phyloP scores from a whole-genome alignment of 2,888 invertebrate genomes.

The Ormia ochracea region DNA sequence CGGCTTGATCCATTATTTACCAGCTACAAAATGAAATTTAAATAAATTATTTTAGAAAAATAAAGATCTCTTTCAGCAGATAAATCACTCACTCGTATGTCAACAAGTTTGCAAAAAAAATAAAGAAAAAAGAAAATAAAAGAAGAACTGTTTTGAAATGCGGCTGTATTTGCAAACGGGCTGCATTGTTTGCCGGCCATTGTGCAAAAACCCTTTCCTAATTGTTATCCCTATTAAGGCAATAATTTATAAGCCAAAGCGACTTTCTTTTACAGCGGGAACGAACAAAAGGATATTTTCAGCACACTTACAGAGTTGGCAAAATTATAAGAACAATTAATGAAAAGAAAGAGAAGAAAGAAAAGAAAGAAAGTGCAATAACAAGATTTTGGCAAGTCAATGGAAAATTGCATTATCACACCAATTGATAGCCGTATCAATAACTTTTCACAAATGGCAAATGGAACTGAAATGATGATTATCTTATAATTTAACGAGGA shows the following conservation, averaged over 20 bases:
- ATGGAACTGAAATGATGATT: slow-evolving; percentile 20
- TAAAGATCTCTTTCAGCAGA: slow-evolving; percentile 44
- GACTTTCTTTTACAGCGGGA: slow-evolving; percentile 20
- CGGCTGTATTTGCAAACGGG: slow-evolving; percentile 57
- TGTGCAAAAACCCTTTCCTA: slow-evolving; percentile 46
- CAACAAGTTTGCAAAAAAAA: background rate
- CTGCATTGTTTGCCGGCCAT: slow-evolving; percentile 30
- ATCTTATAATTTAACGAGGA: slow-evolving; percentile 13
- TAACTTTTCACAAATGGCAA: slow-evolving; percentile 28
- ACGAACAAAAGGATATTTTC: slow-evolving; percentile 53
- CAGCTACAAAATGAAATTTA: slow-evolving; percentile 11
- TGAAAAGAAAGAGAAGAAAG: background rate
- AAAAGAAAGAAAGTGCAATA: background rate
- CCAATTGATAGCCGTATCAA: slow-evolving; percentile 51
- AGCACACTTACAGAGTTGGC: slow-evolving; percentile 54
- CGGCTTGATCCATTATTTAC: slow-evolving; percentile 44
- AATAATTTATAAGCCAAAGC: slow-evolving; percentile 35
- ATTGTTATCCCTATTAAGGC: slow-evolving; percentile 36
- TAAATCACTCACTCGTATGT: slow-evolving; percentile 62
- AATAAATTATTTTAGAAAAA: slow-evolving; percentile 12
- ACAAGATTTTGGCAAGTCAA: slow-evolving; percentile 50
- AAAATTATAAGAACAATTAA: slow-evolving; percentile 17
- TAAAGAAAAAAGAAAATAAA: background rate
- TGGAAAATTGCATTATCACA: slow-evolving; percentile 54
- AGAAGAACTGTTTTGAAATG: slow-evolving; percentile 23